Conservation (phyloP, 2,888 invertebrate species). For the Gerosis bhagava region DNA sequence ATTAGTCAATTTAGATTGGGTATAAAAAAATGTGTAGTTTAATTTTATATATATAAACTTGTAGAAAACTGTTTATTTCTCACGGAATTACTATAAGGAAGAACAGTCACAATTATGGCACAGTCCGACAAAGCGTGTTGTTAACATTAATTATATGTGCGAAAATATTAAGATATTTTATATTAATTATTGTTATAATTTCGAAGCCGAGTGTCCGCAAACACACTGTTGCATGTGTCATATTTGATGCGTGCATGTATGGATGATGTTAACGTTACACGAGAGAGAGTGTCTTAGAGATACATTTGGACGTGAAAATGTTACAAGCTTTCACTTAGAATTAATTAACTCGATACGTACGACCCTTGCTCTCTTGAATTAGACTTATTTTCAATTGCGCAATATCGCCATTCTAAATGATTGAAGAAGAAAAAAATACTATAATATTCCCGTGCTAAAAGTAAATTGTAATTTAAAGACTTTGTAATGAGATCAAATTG, state of each 20-base stretch:
- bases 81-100: too few relatives aligned
- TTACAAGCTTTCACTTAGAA: conserved; percentile 70
- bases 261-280: conserved; percentile 31
- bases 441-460: too few relatives aligned
- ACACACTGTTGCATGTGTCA: conserved; percentile 47
- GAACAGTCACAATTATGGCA: too few relatives aligned
- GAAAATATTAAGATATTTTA: background rate
- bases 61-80: too few relatives aligned
- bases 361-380: conserved; percentile 55
- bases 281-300: conserved; percentile 46
- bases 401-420: too few relatives aligned
- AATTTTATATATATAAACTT: too few relatives aligned
- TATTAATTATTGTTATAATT: conserved; percentile 4
- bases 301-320: conserved; percentile 64
- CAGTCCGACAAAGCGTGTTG: too few relatives aligned
- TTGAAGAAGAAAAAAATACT: too few relatives aligned
- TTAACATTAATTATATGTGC: background rate
- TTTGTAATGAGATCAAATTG: too few relatives aligned
- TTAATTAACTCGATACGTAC: conserved; percentile 49
- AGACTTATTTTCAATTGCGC: conserved; percentile 12
- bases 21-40: too few relatives aligned
- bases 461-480: too few relatives aligned
- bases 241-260: conserved; percentile 46
- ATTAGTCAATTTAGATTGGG: too few relatives aligned
- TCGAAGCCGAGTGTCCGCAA: conserved; percentile 42